These are phyloP conservation scores for Pseudochirops cupreus DNA, from an alignment of 2,797 vertebrate species.

Conservation along the genomic window DNA sequence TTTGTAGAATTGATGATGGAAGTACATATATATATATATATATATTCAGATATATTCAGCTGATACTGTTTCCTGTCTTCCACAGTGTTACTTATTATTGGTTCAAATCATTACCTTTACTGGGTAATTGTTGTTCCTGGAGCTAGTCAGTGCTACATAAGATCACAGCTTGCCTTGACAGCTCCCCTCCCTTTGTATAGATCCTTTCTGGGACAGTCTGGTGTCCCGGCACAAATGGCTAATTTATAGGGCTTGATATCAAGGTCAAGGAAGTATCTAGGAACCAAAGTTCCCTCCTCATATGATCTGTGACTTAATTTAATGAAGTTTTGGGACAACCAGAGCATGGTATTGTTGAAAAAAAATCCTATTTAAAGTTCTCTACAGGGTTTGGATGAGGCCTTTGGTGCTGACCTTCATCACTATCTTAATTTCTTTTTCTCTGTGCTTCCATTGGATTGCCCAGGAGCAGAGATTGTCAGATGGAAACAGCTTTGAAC, in stretches of 20 bases:
- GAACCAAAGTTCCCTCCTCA: neutral
- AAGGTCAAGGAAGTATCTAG: neutral
- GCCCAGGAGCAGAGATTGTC: neutral
- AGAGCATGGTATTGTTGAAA: neutral
- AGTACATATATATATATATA: neutral
- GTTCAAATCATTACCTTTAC: neutral
- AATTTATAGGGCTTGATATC: neutral
- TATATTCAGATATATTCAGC: no score
- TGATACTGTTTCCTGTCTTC: neutral
- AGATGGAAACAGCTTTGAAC: neutral
- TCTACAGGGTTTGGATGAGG: neutral
- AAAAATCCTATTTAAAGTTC: neutral
- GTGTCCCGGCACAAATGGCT: neutral
- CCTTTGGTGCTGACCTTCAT: neutral
- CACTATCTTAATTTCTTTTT: neutral
- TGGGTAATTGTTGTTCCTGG: neutral
- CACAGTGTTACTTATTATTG: neutral
- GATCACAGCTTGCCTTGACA: neutral
- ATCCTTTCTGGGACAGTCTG: neutral
- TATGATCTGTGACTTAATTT: neutral
- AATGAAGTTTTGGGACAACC: neutral
- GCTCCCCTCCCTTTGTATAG: neutral
- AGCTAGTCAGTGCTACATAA: neutral
- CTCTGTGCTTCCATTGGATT: neutral
- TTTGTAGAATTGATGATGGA: neutral